These are phyloP conservation scores for Parthenolecanium corni DNA, from an alignment of 2,888 invertebrate species.

Conservation along the genomic window DNA sequence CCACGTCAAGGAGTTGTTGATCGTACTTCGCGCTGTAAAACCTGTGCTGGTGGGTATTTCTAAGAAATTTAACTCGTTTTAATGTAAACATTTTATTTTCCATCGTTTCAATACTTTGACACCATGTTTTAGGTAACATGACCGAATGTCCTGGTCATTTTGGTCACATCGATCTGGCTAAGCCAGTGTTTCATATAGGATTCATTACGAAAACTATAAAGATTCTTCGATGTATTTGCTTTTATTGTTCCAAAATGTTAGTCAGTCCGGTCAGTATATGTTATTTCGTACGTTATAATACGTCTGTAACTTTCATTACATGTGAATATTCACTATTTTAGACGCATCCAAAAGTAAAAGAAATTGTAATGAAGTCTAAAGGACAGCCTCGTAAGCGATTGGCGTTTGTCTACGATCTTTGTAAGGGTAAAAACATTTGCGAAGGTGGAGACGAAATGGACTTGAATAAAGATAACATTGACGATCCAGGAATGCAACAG, in stretches of 20 bases:
- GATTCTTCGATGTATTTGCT: conserved; percentile 95
- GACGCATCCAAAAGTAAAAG: conserved; percentile 84
- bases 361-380: conserved; percentile 89
- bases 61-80: background rate
- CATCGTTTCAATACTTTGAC: background rate
- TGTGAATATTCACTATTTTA: conserved; percentile 39
- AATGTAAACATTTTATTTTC: background rate
- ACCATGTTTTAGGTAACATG: conserved; percentile 59
- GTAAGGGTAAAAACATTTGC: conserved; percentile 95
- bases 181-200: conserved; percentile 97
- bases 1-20: conserved; percentile 97
- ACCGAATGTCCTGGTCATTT: conserved; percentile 99
- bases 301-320: background rate
- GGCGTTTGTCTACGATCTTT: conserved; percentile 91
- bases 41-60: conserved; percentile 60
- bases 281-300: conserved; percentile 25
- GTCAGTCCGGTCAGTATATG: conserved; percentile 73
- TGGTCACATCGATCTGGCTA: conserved; percentile 94
- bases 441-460: conserved; percentile 99
- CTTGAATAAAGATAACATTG: conserved; percentile 51
- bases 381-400: conserved; percentile 90
- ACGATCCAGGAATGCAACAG: conserved; percentile 34
- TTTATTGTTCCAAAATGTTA: conserved; percentile 93
- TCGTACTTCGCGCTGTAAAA: conserved; percentile 82
- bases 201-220: conserved; percentile 96